A percentile compares a stretch with the other conserved stretches of the same genome.
Conservation (phyloP, 2,888 invertebrate species). For the Cordilura impudica region DNA sequence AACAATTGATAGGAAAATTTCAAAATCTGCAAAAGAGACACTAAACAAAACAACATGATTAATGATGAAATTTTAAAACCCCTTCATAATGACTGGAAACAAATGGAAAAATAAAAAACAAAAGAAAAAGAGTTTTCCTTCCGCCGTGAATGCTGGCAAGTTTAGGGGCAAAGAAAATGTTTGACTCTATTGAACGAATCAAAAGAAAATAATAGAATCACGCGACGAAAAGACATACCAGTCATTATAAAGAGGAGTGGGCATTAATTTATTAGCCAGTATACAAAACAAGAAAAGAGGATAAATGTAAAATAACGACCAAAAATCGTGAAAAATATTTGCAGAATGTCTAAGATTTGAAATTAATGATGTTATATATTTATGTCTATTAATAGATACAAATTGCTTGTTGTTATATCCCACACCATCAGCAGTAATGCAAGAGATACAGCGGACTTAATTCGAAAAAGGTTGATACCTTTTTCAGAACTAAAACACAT, state of each 20-base stretch:
- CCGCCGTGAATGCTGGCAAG: conserved; percentile 72
- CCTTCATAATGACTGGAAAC: not conserved
- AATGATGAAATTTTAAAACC: not conserved
- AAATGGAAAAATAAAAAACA: not conserved
- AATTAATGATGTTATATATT: conserved; percentile 30
- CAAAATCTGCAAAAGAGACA: conserved; percentile 65
- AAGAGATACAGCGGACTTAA: too few species aligned
- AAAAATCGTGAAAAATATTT: not conserved
- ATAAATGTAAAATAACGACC: not conserved
- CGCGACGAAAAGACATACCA: conserved; percentile 72
- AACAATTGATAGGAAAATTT: conserved; percentile 71
- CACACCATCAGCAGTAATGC: too few species aligned
- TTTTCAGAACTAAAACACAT: too few species aligned
- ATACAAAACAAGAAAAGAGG: not conserved
- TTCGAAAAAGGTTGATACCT: too few species aligned
- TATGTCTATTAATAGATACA: not conserved
- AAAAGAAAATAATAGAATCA: conserved; percentile 71
- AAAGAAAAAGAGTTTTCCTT: conserved; percentile 57
- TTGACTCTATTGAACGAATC: conserved; percentile 67
- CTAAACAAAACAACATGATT: conserved; percentile 10
- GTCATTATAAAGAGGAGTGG: conserved; percentile 72
- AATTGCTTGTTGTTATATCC: not conserved
- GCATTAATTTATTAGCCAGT: conserved; percentile 68
- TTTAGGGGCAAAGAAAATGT: conserved; percentile 68
- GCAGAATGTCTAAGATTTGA: not conserved